Base-by-base conservation (phyloP, 2,888 invertebrate species). In the Scelioninae gen. 1 region DNA sequence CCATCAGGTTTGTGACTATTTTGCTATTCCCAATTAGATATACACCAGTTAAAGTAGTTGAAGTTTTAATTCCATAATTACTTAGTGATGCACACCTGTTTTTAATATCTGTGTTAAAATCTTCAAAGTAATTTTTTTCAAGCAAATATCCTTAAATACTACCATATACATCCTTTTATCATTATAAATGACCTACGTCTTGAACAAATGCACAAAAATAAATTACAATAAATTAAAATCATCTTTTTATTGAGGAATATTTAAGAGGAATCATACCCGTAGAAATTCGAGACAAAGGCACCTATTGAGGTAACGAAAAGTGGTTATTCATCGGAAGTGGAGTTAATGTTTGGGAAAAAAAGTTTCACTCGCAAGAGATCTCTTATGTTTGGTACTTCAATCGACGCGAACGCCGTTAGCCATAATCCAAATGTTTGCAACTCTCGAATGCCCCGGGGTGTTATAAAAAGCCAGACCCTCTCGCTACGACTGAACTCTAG, bases 361-460 rank as follows among this genome's bases (percentile, higher is more conserved):
- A 55, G 13, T 69, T 69, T 40, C 53, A 11, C 9, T 11, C 45
- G 53, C 45, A 69, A 65, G 72, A 74, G 66, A 13, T 34, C 79
- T 55, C 72, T 79, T 74, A 49, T 66, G 62, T 66, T 79, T 79
- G 68, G 31, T 80, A 62, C 47, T 68, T 74, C 68, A 68, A 74
- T 74, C 80, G 74, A 62, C 80, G 49, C 68, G 51, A 58, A 71
- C 31, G 65, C 56, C 32, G 69, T 71, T 71, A 51, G 40, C 29
- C 51, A 49, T 31, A 53, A 51, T 71, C 71, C 60, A 60, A 71
- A 71, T 71, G 71, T 51, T 71, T 60, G 60, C 11, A 47, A 56
- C 45, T 74, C 13, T 63, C 38, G 53, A 51, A 43, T 7, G 38
- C 1, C 34, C 15, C 53, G 51, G 7, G 71, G 29, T n/a, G 65